Evolutionary conservation across 2,113 vertebrate genomes (phyloP).

Genomic region (Microcebus lehilahytsara): DNA sequence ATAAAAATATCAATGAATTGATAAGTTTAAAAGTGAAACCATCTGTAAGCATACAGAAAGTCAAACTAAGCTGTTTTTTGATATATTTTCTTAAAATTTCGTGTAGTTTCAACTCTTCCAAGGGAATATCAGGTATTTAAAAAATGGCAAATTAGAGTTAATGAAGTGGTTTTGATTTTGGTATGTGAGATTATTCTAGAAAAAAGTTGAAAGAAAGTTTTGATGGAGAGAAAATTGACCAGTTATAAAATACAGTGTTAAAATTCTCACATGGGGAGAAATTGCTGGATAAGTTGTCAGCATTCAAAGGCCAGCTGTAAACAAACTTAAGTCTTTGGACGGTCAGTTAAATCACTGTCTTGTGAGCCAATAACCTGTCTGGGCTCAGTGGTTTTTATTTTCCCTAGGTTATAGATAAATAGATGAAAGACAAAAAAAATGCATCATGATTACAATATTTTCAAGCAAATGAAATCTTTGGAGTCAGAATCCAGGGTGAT

Average conservation of each 20-base stretch:
- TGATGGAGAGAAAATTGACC: background rate
- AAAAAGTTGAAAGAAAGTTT: background rate
- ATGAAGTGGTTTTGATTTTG: background rate
- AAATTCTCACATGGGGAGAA: background rate
- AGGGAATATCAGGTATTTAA: conserved; percentile 13
- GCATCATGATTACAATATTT: background rate
- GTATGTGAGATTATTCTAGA: background rate
- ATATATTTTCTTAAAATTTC: conserved; percentile 4
- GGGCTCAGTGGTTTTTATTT: background rate
- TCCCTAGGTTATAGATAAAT: background rate
- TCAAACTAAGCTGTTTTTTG: background rate
- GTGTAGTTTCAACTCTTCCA: background rate
- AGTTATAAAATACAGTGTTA: background rate
- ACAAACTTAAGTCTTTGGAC: background rate
- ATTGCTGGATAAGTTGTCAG: background rate
- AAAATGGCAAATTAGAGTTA: conserved; percentile 14
- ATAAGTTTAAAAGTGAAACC: background rate
- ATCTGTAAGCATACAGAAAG: background rate
- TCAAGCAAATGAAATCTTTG: background rate
- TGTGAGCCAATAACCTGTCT: background rate
- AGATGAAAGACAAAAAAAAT: conserved; percentile 18
- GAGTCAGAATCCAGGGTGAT: background rate
- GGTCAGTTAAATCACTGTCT: background rate
- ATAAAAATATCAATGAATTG: conserved; percentile 37
- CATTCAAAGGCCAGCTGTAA: background rate